phyloP scores from a whole-genome alignment of 2,888 invertebrate species.

The Drosophila subquinaria region DNA sequence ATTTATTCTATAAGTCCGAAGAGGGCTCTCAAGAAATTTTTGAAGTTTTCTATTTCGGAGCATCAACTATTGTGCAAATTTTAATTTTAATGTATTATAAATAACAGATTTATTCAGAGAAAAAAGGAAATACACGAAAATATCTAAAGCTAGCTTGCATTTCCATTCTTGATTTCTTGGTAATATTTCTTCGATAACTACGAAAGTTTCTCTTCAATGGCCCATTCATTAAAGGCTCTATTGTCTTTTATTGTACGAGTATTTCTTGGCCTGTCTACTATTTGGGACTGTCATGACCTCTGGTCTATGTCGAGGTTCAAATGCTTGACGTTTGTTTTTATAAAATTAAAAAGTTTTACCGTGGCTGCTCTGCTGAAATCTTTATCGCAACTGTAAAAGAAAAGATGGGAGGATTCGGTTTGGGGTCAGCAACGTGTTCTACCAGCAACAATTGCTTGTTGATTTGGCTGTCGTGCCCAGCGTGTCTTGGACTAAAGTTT shows the following conservation, averaged over 20 bases:
- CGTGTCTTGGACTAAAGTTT: conserved; percentile 59
- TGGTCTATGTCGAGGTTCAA: conserved; percentile 48
- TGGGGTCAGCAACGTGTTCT: conserved; percentile 61
- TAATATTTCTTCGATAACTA: conserved; percentile 19
- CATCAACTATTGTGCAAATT: too few species aligned
- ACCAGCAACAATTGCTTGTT: conserved; percentile 78
- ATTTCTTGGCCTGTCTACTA: background rate
- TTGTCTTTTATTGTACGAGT: conserved; percentile 1
- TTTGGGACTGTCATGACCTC: conserved; percentile 32
- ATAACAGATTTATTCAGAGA: background rate
- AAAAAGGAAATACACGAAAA: background rate
- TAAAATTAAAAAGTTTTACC: conserved; percentile 71
- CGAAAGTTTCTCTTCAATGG: conserved; percentile 9
- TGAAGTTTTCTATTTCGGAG: background rate
- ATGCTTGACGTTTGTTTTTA: conserved; percentile 69
- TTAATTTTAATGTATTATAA: too few species aligned
- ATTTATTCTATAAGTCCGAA: background rate
- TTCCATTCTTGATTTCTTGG: background rate
- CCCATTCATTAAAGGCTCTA: conserved; percentile 19
- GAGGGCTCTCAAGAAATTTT: background rate
- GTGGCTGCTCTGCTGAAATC: conserved; percentile 58
- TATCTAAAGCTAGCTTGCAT: background rate
- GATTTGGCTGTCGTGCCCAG: conserved; percentile 63
- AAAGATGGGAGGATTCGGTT: conserved; percentile 11
- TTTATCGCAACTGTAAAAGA: conserved; percentile 44